Evolutionary conservation across 2,113 vertebrate species (phyloP).

Genomic region (Prionailurus bengalensis): DNA sequence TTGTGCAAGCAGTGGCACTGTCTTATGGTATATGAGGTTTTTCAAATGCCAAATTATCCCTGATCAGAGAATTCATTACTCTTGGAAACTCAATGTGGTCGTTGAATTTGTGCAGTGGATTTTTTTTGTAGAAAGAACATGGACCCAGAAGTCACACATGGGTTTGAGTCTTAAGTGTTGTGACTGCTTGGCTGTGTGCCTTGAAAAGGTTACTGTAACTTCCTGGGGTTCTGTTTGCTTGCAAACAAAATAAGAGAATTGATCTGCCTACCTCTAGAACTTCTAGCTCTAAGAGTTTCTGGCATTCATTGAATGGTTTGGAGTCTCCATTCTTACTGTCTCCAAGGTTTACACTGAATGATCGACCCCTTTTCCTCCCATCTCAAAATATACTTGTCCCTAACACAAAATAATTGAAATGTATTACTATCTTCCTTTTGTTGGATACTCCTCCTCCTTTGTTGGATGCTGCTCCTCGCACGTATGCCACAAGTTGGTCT

Average conservation of each 20-base stretch:
- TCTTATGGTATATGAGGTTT: background rate
- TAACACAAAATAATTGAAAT: background rate
- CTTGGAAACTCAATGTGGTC: background rate
- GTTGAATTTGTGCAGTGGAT: background rate
- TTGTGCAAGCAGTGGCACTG: background rate
- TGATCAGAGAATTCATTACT: background rate
- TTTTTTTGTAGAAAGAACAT: background rate
- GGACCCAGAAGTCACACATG: background rate
- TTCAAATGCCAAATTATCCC: background rate
- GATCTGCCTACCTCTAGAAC: background rate
- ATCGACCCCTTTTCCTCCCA: background rate
- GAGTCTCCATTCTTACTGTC: background rate
- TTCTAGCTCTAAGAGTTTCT: background rate
- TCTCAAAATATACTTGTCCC: background rate
- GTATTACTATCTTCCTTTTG: background rate
- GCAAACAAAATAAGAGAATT: background rate
- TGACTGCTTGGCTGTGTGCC: background rate
- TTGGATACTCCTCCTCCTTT: background rate
- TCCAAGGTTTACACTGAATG: background rate
- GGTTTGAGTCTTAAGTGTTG: background rate
- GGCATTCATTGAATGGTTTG: background rate
- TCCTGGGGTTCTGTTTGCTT: conserved; percentile 20
- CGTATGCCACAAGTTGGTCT: background rate
- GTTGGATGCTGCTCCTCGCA: background rate
- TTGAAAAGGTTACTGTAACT: conserved; percentile 13